Evolutionary conservation across 2,797 vertebrate species (phyloP).

Genomic region (Rachycentron canadum): DNA sequence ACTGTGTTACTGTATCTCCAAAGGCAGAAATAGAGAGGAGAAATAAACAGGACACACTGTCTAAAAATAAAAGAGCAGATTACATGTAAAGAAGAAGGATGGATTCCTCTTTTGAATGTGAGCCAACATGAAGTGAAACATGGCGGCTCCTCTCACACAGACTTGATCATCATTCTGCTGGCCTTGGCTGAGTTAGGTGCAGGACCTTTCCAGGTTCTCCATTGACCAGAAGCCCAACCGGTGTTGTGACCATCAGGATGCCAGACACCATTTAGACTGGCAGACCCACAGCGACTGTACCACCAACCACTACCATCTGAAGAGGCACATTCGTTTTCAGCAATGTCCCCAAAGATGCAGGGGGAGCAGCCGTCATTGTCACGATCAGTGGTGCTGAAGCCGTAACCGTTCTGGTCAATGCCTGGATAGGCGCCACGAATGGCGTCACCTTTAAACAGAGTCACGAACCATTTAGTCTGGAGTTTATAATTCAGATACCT

Average conservation of each 20-base stretch:
- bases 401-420: slow-evolving; percentile 72
- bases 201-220: slow-evolving; percentile 63
- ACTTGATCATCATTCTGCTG: slow-evolving; percentile 79
- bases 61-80: background rate
- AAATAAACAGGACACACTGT: too few relatives aligned
- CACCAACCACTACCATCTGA: slow-evolving; percentile 69
- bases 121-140: background rate
- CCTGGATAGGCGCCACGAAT: slow-evolving; percentile 52
- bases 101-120: too few relatives aligned
- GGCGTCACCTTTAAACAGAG: slow-evolving; percentile 66
- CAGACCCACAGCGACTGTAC: slow-evolving; percentile 80
- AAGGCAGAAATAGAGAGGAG: background rate
- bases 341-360: slow-evolving; percentile 70
- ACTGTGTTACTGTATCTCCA: background rate
- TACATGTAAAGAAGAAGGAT: too few relatives aligned
- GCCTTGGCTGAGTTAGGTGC: slow-evolving; percentile 68
- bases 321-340: slow-evolving; percentile 3
- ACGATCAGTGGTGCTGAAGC: slow-evolving; percentile 77
- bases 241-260: slow-evolving; percentile 44
- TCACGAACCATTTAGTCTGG: background rate
- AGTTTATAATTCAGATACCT: too few relatives aligned
- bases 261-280: slow-evolving; percentile 73
- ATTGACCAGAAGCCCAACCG: slow-evolving; percentile 66
- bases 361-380: slow-evolving; percentile 73
- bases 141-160: slow-evolving; percentile 16